Conservation (phyloP, 2,113 vertebrate genomes). For the Petrocephalus microphthalmus region DNA sequence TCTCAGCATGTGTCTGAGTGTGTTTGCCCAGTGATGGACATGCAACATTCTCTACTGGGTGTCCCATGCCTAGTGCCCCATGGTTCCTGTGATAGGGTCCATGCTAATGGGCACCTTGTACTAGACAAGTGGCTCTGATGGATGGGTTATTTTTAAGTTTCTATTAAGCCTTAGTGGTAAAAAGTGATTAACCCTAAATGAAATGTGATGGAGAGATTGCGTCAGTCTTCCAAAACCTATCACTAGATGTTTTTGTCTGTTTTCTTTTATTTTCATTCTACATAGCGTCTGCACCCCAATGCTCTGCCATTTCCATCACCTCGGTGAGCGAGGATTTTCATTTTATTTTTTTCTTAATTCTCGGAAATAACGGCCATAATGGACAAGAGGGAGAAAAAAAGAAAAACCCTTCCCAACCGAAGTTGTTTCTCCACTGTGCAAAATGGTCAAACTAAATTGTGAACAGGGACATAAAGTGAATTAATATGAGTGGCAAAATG, state of each 20-base stretch:
- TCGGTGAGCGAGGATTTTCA: background rate
- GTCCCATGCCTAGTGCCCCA: background rate
- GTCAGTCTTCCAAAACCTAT: background rate
- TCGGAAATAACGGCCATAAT: background rate
- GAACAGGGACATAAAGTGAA: background rate
- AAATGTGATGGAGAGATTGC: background rate
- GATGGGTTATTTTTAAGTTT: background rate
- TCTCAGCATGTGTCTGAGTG: background rate
- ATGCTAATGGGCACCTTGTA: background rate
- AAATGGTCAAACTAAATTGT: background rate
- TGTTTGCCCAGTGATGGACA: background rate
- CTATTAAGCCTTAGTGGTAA: background rate
- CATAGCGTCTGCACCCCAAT: background rate
- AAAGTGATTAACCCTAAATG: background rate
- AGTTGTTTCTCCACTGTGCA: background rate
- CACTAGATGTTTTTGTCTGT: background rate
- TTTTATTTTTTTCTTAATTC: background rate
- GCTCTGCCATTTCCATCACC: background rate
- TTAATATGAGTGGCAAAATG: background rate
- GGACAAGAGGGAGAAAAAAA: background rate
- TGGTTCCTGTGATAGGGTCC: background rate
- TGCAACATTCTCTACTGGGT: background rate
- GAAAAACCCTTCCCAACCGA: background rate
- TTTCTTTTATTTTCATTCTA: background rate
- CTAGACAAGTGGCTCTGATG: background rate